Percentiles rank a stretch among this genome's conserved stretches.
phyloP scores from a whole-genome alignment of 2,797 vertebrate species.

The Sebastes alutus region DNA sequence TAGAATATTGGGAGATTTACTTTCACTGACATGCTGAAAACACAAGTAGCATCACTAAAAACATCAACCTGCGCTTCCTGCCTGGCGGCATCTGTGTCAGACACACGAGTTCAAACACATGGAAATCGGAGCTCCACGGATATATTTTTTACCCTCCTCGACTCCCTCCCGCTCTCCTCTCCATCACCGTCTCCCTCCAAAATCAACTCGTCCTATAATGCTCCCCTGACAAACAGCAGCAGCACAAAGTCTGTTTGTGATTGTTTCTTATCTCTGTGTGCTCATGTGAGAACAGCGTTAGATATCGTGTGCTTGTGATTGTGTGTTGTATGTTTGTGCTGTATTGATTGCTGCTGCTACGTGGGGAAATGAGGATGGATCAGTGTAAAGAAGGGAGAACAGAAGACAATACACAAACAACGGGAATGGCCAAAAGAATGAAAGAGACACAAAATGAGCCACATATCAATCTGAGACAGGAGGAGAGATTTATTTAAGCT shows the following conservation, averaged over 20 bases:
- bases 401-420: slow-evolving; percentile 40
- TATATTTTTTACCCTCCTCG: slow-evolving; percentile 10
- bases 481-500: slow-evolving; percentile 70
- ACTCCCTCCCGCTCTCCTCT: slow-evolving; percentile 1
- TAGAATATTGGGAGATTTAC: slow-evolving; percentile 41
- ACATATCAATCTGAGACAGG: slow-evolving; percentile 69
- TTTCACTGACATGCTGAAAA: slow-evolving; percentile 44
- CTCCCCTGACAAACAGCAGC: slow-evolving; percentile 32
- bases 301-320: slow-evolving; percentile 3
- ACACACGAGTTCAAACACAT: slow-evolving; percentile 44
- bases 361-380: slow-evolving; percentile 48
- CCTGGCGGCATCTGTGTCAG: slow-evolving; percentile 42
- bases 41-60: slow-evolving; percentile 52
- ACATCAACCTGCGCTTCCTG: slow-evolving; percentile 43
- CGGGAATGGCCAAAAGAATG: slow-evolving; percentile 38
- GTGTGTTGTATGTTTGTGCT: slow-evolving; percentile 24
- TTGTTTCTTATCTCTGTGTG: slow-evolving; percentile 30
- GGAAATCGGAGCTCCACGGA: slow-evolving; percentile 32
- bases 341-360: slow-evolving; percentile 45
- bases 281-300: slow-evolving; percentile 18
- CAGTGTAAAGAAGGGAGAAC: slow-evolving; percentile 34
- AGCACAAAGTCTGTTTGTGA: slow-evolving; percentile 25
- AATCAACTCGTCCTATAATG: slow-evolving; percentile 30
- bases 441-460: slow-evolving; percentile 52
- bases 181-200: slow-evolving; percentile 13